Evolutionary conservation across 1,140 invertebrate species (phyloP).

Genomic region (Drosophila lacertosa): DNA sequence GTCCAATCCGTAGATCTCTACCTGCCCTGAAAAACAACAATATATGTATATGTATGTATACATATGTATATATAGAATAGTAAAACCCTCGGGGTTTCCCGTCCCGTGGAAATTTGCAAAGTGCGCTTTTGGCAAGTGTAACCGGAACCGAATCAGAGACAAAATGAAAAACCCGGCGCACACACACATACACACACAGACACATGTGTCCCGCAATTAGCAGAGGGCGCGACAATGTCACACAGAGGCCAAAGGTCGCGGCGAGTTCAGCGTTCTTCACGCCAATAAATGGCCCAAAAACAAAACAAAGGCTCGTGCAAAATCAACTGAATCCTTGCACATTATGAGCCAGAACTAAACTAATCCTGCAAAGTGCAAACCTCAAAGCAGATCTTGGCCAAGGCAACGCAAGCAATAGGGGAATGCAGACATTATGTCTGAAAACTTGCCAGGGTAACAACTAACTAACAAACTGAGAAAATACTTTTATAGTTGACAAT

Average conservation of each 20-base stretch:
- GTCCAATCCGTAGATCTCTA: conserved; percentile 51
- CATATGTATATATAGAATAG: too few relatives aligned
- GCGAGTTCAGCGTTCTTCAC: conserved; percentile 24
- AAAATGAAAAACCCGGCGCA: conserved; percentile 1
- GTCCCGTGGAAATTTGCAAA: conserved; percentile 46
- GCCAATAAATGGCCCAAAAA: conserved; percentile 5
- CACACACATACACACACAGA: conserved; percentile 8
- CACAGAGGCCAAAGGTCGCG: conserved; percentile 28
- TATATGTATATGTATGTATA: too few relatives aligned
- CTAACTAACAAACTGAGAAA: too few relatives aligned
- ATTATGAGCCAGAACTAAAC: conserved; percentile 41
- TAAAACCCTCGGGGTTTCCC: conserved; percentile 21
- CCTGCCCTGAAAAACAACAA: conserved; percentile 14
- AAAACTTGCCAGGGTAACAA: too few relatives aligned
- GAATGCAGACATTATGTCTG: too few relatives aligned
- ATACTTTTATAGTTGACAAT: too few relatives aligned
- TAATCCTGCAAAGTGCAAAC: not conserved
- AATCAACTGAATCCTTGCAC: conserved; percentile 8
- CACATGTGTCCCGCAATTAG: conserved; percentile 52
- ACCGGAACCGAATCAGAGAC: conserved; percentile 17
- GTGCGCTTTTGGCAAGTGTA: conserved; percentile 49
- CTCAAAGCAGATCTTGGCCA: not conserved
- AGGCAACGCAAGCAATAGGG: too few relatives aligned
- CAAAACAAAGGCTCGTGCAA: not conserved
- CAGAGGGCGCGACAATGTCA: conserved; percentile 62